A percentile compares a stretch with the other conserved stretches of the same genome.
Conservation (phyloP, 2,888 invertebrate species). For the Sarcophaga rosellei region DNA sequence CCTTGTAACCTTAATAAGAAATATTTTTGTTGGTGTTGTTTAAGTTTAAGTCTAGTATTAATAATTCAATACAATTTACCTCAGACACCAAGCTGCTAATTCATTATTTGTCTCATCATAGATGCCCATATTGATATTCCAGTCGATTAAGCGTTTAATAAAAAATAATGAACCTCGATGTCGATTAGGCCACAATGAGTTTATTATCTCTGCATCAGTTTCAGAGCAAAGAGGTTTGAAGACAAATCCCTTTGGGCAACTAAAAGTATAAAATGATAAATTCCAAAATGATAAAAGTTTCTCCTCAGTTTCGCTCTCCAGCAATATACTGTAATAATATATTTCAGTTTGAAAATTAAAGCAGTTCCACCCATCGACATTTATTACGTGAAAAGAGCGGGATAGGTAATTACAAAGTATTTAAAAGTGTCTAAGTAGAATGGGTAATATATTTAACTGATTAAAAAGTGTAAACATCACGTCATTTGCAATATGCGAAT, state of each 20-base stretch:
- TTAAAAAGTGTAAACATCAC: too few species aligned
- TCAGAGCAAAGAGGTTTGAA: conserved; percentile 66
- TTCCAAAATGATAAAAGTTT: too few species aligned
- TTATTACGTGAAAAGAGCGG: too few species aligned
- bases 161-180: conserved; percentile 76
- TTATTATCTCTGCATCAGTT: conserved; percentile 73
- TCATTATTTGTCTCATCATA: conserved; percentile 72
- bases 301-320: too few species aligned
- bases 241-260: conserved; percentile 73
- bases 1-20: conserved; percentile 71
- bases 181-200: conserved; percentile 77
- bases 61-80: conserved; percentile 71
- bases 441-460: too few species aligned
- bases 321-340: too few species aligned
- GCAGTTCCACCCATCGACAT: too few species aligned
- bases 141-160: conserved; percentile 75
- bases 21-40: neutral
- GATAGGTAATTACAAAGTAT: too few species aligned
- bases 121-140: conserved; percentile 76
- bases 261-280: conserved; percentile 55
- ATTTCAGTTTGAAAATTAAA: too few species aligned
- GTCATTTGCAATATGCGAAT: neutral
- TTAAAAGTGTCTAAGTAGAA: too few species aligned
- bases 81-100: conserved; percentile 80
- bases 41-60: neutral